Percentiles rank a stretch among this genome's conserved stretches.
phyloP scores from a whole-genome alignment of 2,888 invertebrate species.

The Cataglyphis cursor region DNA sequence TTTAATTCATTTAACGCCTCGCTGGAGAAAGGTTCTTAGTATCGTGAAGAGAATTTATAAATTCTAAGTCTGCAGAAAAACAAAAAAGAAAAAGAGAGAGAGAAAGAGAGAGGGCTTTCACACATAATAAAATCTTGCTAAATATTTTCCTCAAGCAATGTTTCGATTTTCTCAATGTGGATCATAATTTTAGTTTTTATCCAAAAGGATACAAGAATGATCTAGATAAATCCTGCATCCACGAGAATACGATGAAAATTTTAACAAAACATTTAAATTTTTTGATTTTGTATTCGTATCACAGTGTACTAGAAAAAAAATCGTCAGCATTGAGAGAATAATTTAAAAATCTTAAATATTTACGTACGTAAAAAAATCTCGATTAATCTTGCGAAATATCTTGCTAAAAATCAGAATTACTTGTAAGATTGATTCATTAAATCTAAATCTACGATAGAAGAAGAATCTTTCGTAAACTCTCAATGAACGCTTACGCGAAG shows the following conservation, averaged over 20 bases:
- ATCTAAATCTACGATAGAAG: background rate
- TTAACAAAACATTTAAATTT: background rate
- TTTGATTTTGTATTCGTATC: constrained; percentile 6
- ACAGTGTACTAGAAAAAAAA: background rate
- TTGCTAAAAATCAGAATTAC: background rate
- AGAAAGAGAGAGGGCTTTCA: background rate
- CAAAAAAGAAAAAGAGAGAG: background rate
- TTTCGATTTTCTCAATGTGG: background rate
- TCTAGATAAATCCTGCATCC: background rate
- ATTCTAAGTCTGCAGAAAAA: constrained; percentile 7
- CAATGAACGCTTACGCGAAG: background rate
- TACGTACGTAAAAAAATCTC: background rate
- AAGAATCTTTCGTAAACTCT: background rate
- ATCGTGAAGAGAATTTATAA: constrained; percentile 11
- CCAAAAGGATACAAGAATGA: constrained; percentile 15
- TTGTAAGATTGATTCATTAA: background rate
- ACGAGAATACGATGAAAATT: constrained; percentile 13
- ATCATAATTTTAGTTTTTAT: background rate
- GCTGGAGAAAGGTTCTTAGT: constrained; percentile 13
- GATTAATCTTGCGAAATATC: constrained; percentile 7
- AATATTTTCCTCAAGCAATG: constrained; percentile 8
- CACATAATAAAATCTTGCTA: background rate
- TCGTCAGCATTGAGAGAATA: background rate
- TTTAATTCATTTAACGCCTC: constrained; percentile 15
- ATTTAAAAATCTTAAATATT: background rate